Base-by-base conservation (phyloP, 2,888 invertebrate species). In the Scaeva pyrastri region DNA sequence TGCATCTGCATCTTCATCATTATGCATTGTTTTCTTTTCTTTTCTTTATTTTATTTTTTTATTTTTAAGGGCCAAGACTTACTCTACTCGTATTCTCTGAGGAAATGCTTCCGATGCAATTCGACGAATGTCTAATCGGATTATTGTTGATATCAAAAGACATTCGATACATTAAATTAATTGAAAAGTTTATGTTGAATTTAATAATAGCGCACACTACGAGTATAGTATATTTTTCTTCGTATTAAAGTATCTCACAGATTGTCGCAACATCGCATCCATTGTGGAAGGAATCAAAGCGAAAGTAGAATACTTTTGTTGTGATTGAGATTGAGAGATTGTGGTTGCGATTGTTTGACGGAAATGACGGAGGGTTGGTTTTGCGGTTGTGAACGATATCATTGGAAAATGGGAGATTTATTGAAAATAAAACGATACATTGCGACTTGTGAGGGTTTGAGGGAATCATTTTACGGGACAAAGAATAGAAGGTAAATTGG, bases 31-130 rank as follows among this genome's bases (percentile, higher is more conserved):
- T 36, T 36, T 12, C n/a, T n/a, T n/a, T n/a, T n/a, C n/a, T n/a
- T n/a, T n/a, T n/a, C n/a, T n/a, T n/a, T n/a, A n/a, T 16, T 23
- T n/a, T 31, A 2, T 31, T 31, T 0, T 31, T 26, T 26, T 26
- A 26, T 26, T 26, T 26, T 26, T 26, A n/a, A n/a, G 26, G 26
- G 5, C 8, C 31, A 7, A 58, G 16, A 50, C 11, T 31, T n/a
- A n/a, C 21, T 3, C 21, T n/a, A 8, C 31, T 31, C 31, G 31
- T 8, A 7, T 31, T 21, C 21, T 60, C 70, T 31, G 41, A 23
- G 50, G 64, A 64, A n/a, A 56, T 55, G 31, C 76, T 81, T 81
- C 71, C 71, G 64, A 56, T 76, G 71, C 76, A 71, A 76, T 75
- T 75, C 55, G 55, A 70, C 43, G 55, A 45, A 70, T 70, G 55